A percentile compares a stretch with the other conserved stretches of the same genome.
These are phyloP conservation scores for Coenonympha arcania DNA, from an alignment of 2,888 invertebrate genomes.

Conservation along the genomic window DNA sequence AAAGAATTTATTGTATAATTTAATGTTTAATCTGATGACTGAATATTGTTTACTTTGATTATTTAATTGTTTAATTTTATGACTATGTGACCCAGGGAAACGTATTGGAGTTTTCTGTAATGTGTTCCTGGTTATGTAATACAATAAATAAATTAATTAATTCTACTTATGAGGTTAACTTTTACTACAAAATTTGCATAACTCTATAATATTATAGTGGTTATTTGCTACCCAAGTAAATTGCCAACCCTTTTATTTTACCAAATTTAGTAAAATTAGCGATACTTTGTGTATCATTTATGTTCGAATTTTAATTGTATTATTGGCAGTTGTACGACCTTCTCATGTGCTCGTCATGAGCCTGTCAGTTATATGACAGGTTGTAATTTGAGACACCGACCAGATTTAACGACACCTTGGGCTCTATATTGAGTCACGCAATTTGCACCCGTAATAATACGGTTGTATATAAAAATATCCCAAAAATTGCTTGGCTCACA, in stretches of 20 bases:
- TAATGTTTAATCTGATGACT: too few relatives aligned
- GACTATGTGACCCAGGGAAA: too few relatives aligned
- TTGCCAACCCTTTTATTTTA: background rate
- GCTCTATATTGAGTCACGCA: slow-evolving; percentile 27
- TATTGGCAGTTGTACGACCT: slow-evolving; percentile 44
- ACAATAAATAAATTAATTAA: too few relatives aligned
- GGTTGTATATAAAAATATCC: slow-evolving; percentile 26
- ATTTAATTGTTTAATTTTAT: too few relatives aligned
- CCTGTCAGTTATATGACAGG: slow-evolving; percentile 67
- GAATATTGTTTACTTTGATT: too few relatives aligned
- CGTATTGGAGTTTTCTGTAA: too few relatives aligned
- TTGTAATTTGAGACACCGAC: slow-evolving; percentile 59
- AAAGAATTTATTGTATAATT: too few relatives aligned
- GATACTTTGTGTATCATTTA: slow-evolving; percentile 10
- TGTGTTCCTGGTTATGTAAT: too few relatives aligned
- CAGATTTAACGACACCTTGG: slow-evolving; percentile 34
- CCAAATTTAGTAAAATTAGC: slow-evolving; percentile 1
- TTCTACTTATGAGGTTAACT: too few relatives aligned
- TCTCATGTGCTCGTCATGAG: slow-evolving; percentile 54
- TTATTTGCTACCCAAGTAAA: background rate
- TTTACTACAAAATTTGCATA: background rate
- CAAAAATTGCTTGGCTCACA: slow-evolving; percentile 27
- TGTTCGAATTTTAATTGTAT: slow-evolving; percentile 15
- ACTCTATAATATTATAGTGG: background rate
- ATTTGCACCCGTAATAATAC: slow-evolving; percentile 33